Evolutionary conservation across 2,888 invertebrate genomes (phyloP).

Genomic region (Ligdia adustata): DNA sequence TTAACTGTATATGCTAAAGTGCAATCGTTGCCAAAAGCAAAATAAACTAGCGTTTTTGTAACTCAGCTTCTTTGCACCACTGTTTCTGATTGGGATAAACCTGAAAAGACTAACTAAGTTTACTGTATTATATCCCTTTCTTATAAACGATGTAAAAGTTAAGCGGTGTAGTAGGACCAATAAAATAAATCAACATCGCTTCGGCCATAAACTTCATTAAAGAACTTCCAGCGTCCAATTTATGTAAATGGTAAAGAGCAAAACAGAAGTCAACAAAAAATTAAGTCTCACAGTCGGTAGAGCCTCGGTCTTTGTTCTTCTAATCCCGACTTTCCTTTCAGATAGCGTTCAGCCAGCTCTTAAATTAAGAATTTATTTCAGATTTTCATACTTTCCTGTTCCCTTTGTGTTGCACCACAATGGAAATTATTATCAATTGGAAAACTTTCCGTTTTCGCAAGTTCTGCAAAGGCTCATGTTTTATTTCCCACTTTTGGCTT

Average conservation of each 20-base stretch:
- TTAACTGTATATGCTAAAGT: conserved; percentile 27
- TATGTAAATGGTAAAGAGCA: conserved; percentile 60
- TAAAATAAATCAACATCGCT: conserved; percentile 34
- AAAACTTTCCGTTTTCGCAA: conserved; percentile 74
- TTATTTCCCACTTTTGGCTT: conserved; percentile 69
- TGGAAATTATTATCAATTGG: conserved; percentile 81
- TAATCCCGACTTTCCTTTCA: conserved; percentile 76
- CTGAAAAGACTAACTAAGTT: neutral
- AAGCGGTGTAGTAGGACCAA: conserved; percentile 26
- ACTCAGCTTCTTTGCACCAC: neutral
- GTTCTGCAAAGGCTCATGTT: conserved; percentile 69
- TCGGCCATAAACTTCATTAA: conserved; percentile 44
- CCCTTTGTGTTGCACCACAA: conserved; percentile 79
- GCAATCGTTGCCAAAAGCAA: conserved; percentile 31
- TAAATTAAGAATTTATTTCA: conserved; percentile 81
- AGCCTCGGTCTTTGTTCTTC: conserved; percentile 71
- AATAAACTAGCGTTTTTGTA: conserved; percentile 10
- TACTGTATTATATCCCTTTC: neutral
- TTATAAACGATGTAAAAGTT: conserved; percentile 20
- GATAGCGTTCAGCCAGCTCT: conserved; percentile 77
- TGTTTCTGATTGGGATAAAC: neutral
- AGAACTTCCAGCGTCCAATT: conserved; percentile 52
- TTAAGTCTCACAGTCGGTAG: conserved; percentile 56
- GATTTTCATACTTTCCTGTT: conserved; percentile 78
- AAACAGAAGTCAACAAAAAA: conserved; percentile 70